Conservation (phyloP, 1,140 invertebrate species). For the Trachymyrmex cornetzi region DNA sequence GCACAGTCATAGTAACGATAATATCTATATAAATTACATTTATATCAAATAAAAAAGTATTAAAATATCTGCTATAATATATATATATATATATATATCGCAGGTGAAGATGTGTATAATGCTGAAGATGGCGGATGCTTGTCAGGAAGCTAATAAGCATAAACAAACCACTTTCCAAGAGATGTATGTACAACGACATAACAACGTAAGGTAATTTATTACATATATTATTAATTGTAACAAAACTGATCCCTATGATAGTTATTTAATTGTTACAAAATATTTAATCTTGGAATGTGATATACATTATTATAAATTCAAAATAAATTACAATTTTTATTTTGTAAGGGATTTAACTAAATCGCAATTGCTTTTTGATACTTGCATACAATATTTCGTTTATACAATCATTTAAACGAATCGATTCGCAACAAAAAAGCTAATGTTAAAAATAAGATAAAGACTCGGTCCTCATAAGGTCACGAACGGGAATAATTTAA, state of each 20-base stretch:
- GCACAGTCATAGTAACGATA: background rate
- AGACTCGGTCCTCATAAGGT: background rate
- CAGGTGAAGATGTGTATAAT: constrained; percentile 97
- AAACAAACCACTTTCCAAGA: constrained; percentile 96
- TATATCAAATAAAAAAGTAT: background rate
- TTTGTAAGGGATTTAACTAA: background rate
- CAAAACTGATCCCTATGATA: background rate
- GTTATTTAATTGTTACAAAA: constrained; percentile 15
- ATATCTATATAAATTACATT: background rate
- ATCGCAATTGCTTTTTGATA: background rate
- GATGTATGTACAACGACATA: constrained; percentile 98
- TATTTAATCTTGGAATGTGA: constrained; percentile 46
- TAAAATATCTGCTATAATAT: background rate
- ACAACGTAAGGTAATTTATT: constrained; percentile 93
- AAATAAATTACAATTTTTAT: background rate
- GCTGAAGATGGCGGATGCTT: constrained; percentile 96
- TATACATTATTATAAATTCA: background rate
- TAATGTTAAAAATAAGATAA: constrained; percentile 51
- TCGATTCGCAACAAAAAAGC: background rate
- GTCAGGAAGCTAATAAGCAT: constrained; percentile 90
- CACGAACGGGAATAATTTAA: constrained; percentile 44
- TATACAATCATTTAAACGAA: background rate
- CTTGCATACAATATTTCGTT: background rate
- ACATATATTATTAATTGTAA: background rate
- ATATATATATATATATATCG: background rate